Base-by-base conservation (phyloP, 2,113 vertebrate species). In the Trochalopteron elliotii region DNA sequence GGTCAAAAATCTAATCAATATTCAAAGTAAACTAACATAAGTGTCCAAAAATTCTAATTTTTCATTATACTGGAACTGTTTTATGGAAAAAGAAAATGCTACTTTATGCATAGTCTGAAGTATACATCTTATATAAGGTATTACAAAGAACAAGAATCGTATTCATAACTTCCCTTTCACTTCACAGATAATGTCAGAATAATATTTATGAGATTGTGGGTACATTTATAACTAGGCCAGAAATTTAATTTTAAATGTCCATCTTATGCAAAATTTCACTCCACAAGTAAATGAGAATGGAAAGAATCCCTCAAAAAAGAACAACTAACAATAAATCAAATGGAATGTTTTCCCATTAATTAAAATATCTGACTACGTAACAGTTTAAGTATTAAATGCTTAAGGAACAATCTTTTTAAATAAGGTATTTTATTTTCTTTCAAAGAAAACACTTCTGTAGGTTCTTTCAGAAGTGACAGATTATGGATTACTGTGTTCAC, bases 181-280 rank as follows among this genome's bases (percentile, higher is more conserved):
- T 80, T 87, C 57, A 87, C 56, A 89, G 52, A 79, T 76, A 79
- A 80, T 40, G 37, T 72, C 70, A 68, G 57, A 56, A 70, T 52
- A 88, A 72, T 89, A 87, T 78, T 95, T 91, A 91, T 44, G 59
- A 93, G 69, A 91, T 79, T 79, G 56, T 42, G 59, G 23, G 40
- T 71, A 65, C 61, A 76, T 61, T 64, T 85, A 76, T 57, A 96
- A 87, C 37, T 61, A 79, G 45, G 45, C 8, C 81, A 93, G 23
- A 95, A 82, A 68, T 72, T 27, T 71, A 53, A 50, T 72, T 89
- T 63, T 87, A 82, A 76, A 61, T n/a, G 49, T 31, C 24, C 68
- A 19, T 63, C 44, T 85, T 68, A 45, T 2, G 24, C 45, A 83
- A 91, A 65, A 83, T 63, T 53, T 47, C 14, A 5, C 19, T 69